These are phyloP conservation scores for Natator depressus DNA, from an alignment of 2,113 vertebrate species.

Conservation along the genomic window DNA sequence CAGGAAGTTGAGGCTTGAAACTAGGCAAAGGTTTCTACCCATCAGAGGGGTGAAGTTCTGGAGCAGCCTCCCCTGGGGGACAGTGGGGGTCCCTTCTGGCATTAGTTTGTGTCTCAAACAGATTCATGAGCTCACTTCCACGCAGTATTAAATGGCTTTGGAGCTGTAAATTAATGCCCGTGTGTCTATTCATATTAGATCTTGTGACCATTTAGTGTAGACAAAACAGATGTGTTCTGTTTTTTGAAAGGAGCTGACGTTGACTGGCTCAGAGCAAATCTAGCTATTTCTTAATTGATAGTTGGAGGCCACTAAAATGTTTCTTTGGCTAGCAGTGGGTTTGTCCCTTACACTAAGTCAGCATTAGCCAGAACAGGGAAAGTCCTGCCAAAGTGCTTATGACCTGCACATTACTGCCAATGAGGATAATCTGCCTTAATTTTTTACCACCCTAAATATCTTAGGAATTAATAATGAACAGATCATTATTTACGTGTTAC, in stretches of 20 bases:
- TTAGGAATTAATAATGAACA: background rate
- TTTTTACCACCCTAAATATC: constrained; percentile 9
- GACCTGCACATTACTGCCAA: constrained; percentile 54
- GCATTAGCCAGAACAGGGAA: background rate
- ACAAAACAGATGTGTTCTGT: background rate
- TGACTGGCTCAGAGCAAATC: background rate
- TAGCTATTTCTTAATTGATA: background rate
- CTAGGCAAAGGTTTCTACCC: background rate
- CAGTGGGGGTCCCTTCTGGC: background rate
- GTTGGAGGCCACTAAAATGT: background rate
- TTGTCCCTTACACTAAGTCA: background rate
- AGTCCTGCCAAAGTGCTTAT: constrained; percentile 32
- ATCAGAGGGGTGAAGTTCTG: background rate
- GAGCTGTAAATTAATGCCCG: background rate
- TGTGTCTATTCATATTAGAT: background rate
- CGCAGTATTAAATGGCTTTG: fast-evolving
- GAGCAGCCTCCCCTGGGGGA: background rate
- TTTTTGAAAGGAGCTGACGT: background rate
- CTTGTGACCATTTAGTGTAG: background rate
- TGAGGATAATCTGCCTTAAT: constrained; percentile 48
- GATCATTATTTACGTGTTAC: constrained; percentile 39
- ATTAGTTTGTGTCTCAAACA: background rate
- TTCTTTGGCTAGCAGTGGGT: background rate
- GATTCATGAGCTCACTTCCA: background rate
- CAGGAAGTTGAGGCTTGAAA: background rate